Evolutionary conservation across 1,140 invertebrate genomes (phyloP), one percentile per base, ranked within the genome.

Genomic region (Oncopodura yosiiana): DNA sequence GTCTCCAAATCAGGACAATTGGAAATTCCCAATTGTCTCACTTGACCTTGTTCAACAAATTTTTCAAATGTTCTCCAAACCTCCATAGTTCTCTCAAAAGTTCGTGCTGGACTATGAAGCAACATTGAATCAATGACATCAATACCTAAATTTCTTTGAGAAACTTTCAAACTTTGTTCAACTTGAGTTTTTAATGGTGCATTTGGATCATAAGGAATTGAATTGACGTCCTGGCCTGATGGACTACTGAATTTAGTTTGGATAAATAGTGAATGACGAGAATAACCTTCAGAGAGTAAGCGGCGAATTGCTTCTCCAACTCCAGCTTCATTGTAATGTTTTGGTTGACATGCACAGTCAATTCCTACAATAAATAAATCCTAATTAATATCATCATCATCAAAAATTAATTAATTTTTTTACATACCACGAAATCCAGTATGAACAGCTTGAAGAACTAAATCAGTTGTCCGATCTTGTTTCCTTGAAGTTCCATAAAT

Each of bases 401-500:
- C 9, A 9, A 34, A n/a, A 11, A n/a, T 34, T n/a, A 34, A 34
- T 34, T 34, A 34, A 9, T 11, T 11, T 34, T n/a, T 11, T 9
- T n/a, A 34, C 32, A 34, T 34, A 9, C 32, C 9, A 30, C 54
- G 30, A 30, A 60, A 63, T 0, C 62, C 62, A 3, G 18, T 27
- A n/a, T 42, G 16, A 0, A 63, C 16, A 14, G 62, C 62, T 24
- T 39, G 21, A 2, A 48, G 12, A 2, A 63, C 62, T 18, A 63
- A 36, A 27, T 54, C 45, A 23, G 54, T 44, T 3, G 62, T 63
- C 0, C 39, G 16, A 4, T 56, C 58, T 34, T 63, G 60, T 27
- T 63, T 63, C 62, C 62, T 60, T 1, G 62, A 58, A 9, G 62
- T 63, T 19, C 62, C 62, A 41, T 63, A 63, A 12, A 63, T 60